Base-by-base conservation (phyloP, 2,113 vertebrate species). In the Cyprinodon tularosa region DNA sequence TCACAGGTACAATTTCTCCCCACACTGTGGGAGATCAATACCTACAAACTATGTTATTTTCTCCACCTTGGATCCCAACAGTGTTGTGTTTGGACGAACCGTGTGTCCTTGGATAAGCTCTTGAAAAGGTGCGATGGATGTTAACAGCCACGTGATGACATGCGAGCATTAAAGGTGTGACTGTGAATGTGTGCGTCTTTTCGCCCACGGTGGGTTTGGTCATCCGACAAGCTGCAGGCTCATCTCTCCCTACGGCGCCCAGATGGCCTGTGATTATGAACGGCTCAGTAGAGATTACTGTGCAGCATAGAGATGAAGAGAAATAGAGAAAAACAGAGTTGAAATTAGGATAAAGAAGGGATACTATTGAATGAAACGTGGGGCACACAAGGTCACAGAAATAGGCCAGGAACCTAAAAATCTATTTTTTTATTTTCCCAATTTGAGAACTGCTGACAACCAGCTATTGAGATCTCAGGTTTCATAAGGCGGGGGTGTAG, bases 221-320 rank as follows among this genome's bases (percentile, higher is more conserved):
- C 93, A 90, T 91, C 82, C 89, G 91, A 92, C 36, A 80, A 88
- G 91, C 92, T 89, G 82, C 85, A 42, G 81, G 87, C 89, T 91
- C 89, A 78, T 84, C 82, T 90, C 90, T 87, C 76, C 91, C 92
- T 71, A 81, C 90, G 80, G 89, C 17, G 91, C 84, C 92, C 94
- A 95, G 94, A 95, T 94, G 94, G 94, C 84, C 90, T 85, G 87
- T 88, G 90, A 94, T 94, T 93, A 93, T 82, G 50, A 86, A 88
- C 73, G 69, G 91, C 90, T 94, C 91, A 92, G 87, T 74, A 66
- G 84, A 93, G 92, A 94, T 93, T 92, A 94, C 84, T 60, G 80
- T 45, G 86, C 86, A 81, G 85, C 82, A 77, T 29, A 69, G 82
- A 80, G 62, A 76, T 80, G 76, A 76, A 78, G 62, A 79, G 67